These are phyloP conservation scores for Lytechinus variegatus DNA, from an alignment of 35 echinoderm and acorn worm species.

Conservation along the genomic window DNA sequence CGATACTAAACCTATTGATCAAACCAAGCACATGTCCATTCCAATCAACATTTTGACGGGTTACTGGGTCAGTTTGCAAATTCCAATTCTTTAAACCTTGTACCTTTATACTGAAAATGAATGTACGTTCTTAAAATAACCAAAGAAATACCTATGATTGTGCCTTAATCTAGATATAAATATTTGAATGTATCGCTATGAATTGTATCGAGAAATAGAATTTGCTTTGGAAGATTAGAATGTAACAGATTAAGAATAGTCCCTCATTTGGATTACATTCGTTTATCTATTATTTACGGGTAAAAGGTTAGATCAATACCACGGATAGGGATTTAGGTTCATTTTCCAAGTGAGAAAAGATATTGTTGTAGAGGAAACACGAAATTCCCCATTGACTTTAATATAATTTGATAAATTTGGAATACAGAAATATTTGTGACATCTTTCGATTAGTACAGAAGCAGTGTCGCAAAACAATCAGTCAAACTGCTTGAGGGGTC, in stretches of 20 bases:
- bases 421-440: no score
- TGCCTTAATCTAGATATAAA: slow-evolving; percentile 28
- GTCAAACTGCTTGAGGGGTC: no score
- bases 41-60: not conserved
- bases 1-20: not conserved
- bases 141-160: not conserved
- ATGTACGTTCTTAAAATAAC: slow-evolving; percentile 7
- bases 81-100: not conserved
- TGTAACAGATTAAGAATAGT: not conserved
- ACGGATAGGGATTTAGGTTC: not conserved
- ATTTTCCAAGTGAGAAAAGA: not conserved
- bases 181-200: not conserved
- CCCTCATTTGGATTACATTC: not conserved
- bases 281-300: not conserved
- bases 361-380: no score
- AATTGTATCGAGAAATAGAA: not conserved
- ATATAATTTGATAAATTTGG: no score
- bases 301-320: not conserved
- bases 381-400: no score
- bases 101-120: not conserved
- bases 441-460: no score
- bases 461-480: no score
- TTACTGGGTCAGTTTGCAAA: not conserved
- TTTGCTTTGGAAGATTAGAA: slow-evolving; percentile 13
- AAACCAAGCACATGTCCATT: not conserved